Percentiles rank a stretch among this genome's conserved stretches.
Conservation (phyloP, 2,888 invertebrate genomes). For the Agonopterix subpropinquella region DNA sequence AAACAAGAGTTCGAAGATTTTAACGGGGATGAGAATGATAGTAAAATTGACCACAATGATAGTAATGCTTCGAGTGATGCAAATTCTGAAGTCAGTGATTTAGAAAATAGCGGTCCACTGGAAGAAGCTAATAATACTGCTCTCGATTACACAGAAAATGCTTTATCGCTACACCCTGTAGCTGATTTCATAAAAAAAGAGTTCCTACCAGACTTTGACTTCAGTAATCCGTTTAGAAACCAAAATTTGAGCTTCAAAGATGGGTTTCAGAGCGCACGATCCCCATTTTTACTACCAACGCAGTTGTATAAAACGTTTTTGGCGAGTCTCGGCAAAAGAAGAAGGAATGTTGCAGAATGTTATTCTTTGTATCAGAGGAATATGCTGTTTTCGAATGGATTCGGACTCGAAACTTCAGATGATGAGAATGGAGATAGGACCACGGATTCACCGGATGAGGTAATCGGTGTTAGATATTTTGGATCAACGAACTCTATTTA, state of each 20-base stretch:
- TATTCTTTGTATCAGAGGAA: slow-evolving; percentile 70
- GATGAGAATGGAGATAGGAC: slow-evolving; percentile 60
- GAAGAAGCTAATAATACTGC: slow-evolving; percentile 45
- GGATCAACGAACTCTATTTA: no score
- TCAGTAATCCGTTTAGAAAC: slow-evolving; percentile 60
- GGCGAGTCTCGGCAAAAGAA: slow-evolving; percentile 76
- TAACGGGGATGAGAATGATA: slow-evolving; percentile 37
- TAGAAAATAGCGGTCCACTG: slow-evolving; percentile 53
- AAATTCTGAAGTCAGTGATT: slow-evolving; percentile 61
- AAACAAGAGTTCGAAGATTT: slow-evolving; percentile 64
- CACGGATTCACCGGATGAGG: slow-evolving; percentile 69
- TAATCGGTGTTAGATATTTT: slow-evolving; percentile 30
- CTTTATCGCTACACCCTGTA: slow-evolving; percentile 57
- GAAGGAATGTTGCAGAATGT: slow-evolving; percentile 62
- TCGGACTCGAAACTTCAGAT: slow-evolving; percentile 60
- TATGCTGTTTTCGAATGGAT: slow-evolving; percentile 70
- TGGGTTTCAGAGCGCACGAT: slow-evolving; percentile 47
- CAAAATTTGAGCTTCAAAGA: slow-evolving; percentile 59
- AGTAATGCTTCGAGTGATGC: slow-evolving; percentile 58
- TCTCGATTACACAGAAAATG: slow-evolving; percentile 58
- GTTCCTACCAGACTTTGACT: slow-evolving; percentile 64
- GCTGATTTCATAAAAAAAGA: slow-evolving; percentile 70
- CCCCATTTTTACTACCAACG: slow-evolving; percentile 81
- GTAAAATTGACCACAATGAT: slow-evolving; percentile 51
- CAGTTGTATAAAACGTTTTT: slow-evolving; percentile 87